Percentiles rank a stretch among this genome's conserved stretches.
Conservation (phyloP, 2,113 vertebrate species). For the Patagioenas fasciata region DNA sequence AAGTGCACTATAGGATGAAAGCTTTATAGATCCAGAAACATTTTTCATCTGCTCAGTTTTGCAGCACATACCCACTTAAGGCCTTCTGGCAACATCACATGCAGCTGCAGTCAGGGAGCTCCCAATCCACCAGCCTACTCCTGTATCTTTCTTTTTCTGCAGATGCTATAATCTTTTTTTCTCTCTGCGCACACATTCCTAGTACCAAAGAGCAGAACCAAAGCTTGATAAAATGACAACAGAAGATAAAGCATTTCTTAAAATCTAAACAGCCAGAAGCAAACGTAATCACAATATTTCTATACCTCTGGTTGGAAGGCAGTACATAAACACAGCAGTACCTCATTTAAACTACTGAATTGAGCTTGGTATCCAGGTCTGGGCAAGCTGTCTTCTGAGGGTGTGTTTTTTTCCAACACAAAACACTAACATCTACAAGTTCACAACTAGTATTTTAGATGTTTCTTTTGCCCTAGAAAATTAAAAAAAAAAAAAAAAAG, state of each 20-base stretch:
- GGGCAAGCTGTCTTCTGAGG: background rate
- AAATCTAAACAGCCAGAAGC: conserved; percentile 11
- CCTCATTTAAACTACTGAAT: background rate
- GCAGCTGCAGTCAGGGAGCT: background rate
- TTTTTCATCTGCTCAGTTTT: conserved; percentile 19
- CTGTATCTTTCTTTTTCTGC: background rate
- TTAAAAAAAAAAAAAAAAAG: background rate
- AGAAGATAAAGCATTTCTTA: conserved; percentile 10
- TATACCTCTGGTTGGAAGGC: background rate
- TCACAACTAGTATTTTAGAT: background rate
- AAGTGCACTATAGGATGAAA: conserved; percentile 15
- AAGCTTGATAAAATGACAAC: background rate
- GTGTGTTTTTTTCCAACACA: background rate
- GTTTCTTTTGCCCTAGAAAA: background rate
- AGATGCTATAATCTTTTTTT: background rate
- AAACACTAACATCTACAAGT: background rate
- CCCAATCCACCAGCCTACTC: background rate
- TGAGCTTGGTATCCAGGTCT: background rate
- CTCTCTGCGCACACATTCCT: rapidly evolving
- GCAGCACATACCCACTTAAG: background rate
- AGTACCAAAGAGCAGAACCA: background rate
- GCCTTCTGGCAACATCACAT: background rate
- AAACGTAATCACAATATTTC: background rate
- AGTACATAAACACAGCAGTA: background rate
- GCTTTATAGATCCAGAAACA: conserved; percentile 22